Conservation (phyloP, 2,888 invertebrate genomes). For the Bellardia pandia region DNA sequence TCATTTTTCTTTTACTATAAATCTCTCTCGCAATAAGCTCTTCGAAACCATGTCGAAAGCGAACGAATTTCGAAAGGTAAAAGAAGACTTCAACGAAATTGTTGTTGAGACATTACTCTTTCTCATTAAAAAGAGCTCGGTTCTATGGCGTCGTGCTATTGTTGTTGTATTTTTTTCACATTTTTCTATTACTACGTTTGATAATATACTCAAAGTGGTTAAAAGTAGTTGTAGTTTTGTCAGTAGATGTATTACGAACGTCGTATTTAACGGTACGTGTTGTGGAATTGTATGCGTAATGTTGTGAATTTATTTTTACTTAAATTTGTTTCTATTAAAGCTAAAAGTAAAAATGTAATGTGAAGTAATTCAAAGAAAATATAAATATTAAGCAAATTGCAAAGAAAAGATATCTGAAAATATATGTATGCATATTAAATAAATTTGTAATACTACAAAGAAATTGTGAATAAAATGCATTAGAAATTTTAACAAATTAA, state of each 20-base stretch:
- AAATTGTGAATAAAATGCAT: constrained; percentile 2
- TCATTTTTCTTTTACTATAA: constrained; percentile 3
- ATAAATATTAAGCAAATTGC: neutral
- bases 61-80: constrained; percentile 20
- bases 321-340: neutral
- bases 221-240: constrained; percentile 75
- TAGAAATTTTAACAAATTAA: neutral
- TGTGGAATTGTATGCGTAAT: constrained; percentile 69
- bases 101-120: constrained; percentile 10
- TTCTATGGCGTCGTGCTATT: constrained; percentile 4
- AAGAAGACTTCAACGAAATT: constrained; percentile 36
- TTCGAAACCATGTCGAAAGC: constrained; percentile 38
- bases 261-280: constrained; percentile 83
- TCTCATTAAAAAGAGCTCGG: neutral
- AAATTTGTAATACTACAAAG: neutral
- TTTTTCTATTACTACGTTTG: constrained; percentile 62
- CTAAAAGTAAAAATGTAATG: neutral
- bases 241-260: constrained; percentile 82
- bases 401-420: constrained; percentile 1
- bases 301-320: constrained; percentile 38
- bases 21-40: neutral
- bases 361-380: constrained; percentile 18
- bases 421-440: neutral
- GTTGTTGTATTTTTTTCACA: constrained; percentile 34
- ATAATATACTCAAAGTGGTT: constrained; percentile 59